A percentile compares a stretch with the other conserved stretches of the same genome.
Evolutionary conservation across 2,888 invertebrate genomes (phyloP).

Genomic region (Epistrophe grossulariae): DNA sequence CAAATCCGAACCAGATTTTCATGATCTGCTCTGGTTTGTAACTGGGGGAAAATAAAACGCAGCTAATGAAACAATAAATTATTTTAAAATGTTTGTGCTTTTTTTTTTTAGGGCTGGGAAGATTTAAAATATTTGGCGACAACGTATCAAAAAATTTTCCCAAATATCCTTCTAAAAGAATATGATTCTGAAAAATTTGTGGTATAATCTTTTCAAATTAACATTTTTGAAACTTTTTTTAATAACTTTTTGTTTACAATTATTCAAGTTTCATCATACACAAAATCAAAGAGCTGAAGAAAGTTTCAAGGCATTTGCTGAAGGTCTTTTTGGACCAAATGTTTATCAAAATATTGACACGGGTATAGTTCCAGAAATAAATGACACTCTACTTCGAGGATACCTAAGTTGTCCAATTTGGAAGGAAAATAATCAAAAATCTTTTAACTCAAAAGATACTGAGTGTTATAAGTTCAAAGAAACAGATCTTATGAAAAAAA

Average conservation of each 20-base stretch:
- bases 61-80: too few species aligned
- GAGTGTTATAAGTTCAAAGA: constrained; percentile 79
- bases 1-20: too few species aligned
- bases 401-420: constrained; percentile 87
- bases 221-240: constrained; percentile 77
- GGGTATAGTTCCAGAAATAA: constrained; percentile 76
- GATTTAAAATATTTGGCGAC: constrained; percentile 88
- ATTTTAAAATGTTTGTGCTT: too few species aligned
- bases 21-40: too few species aligned
- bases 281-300: constrained; percentile 86
- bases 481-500: constrained; percentile 80
- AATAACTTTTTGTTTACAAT: not conserved
- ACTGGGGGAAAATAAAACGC: too few species aligned
- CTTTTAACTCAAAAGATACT: constrained; percentile 81
- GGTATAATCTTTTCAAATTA: constrained; percentile 81
- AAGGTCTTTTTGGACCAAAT: constrained; percentile 84
- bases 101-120: constrained; percentile 84
- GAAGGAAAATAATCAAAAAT: constrained; percentile 84
- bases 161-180: constrained; percentile 85
- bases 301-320: constrained; percentile 87
- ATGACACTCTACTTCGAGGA: constrained; percentile 85
- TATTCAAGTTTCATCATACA: constrained; percentile 87
- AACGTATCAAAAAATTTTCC: constrained; percentile 87
- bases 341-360: constrained; percentile 78
- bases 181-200: constrained; percentile 85